Evolutionary conservation across 2,888 invertebrate species (phyloP), one percentile per base, ranked within the genome.

Genomic region (Luffia ferchaultella): DNA sequence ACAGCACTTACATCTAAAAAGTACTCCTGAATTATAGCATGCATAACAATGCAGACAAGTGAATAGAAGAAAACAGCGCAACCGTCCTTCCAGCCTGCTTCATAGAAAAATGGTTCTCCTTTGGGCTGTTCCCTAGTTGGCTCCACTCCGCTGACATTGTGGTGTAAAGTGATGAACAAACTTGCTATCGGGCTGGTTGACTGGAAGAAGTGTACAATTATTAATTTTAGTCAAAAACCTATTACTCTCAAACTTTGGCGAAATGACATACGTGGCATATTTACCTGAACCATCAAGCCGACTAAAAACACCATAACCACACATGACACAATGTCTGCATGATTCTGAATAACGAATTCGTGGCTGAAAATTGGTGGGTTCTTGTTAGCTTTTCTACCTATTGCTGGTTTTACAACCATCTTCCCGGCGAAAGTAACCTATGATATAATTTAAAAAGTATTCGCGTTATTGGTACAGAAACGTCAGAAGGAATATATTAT

Each of bases 281-380:
- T 85, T 83, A 96, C 97, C 90, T 98, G 97, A 61, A 98, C 92
- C 94, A 99, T 96, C 58, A 99, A 86, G 48, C 98, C 98, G 59
- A 98, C 90, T 59, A 99, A 93, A 77, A 99, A 96, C 50, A 98
- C 90, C 97, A 99, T 97, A 60, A 98, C 96, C 65, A 98, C 89
- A 82, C 98, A 98, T 55, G 97, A 97, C 54, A 98, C 95, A 73
- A 99, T 98, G 78, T 99, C 99, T 45, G 98, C 98, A 89, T 99
- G 99, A 82, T 99, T 99, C 83, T 98, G 97, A 63, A 99, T 97
- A 58, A 99, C 89, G 77, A 98, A 99, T 86, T 98, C 98, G 83
- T 98, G 97, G 84, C 97, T 97, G 60, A 98, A 88, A 75, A 98
- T 93, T 53, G 97, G 96, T 65, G 97, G 97, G 85, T 95, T 97